Conservation (phyloP, 1,140 invertebrate species). For the Trissolcus basalis region DNA sequence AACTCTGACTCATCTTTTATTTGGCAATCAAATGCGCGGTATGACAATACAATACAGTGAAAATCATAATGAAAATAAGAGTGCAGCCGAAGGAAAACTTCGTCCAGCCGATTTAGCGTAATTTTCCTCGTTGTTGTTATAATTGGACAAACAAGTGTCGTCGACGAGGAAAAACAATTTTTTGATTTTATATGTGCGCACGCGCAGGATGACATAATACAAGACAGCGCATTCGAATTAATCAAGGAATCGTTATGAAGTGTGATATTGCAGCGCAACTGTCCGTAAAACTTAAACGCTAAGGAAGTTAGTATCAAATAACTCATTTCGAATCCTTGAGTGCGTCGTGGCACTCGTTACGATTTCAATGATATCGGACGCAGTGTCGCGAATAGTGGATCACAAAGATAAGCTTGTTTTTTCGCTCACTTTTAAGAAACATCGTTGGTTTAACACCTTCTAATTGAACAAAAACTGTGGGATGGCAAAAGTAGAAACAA, state of each 20-base stretch:
- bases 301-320: not conserved
- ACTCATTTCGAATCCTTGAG: not conserved
- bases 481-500: slow-evolving; percentile 4
- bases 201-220: slow-evolving; percentile 8
- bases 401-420: slow-evolving; percentile 21
- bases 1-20: no score
- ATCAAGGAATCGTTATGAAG: slow-evolving; percentile 4
- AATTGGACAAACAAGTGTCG: slow-evolving; percentile 8
- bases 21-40: no score
- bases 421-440: no score
- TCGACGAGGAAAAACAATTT: slow-evolving; percentile 6
- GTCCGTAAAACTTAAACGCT: not conserved
- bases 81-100: not conserved
- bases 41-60: no score
- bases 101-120: not conserved
- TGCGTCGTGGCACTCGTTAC: not conserved
- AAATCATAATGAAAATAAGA: no score
- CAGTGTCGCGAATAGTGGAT: slow-evolving; percentile 5
- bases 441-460: not conserved
- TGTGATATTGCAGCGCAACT: slow-evolving; percentile 1
- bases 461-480: not conserved
- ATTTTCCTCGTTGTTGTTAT: slow-evolving; percentile 9
- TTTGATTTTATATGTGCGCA: slow-evolving; percentile 13
- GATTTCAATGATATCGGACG: not conserved
- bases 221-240: not conserved